phyloP scores from a whole-genome alignment of 2,797 vertebrate genomes.

The Poeciliopsis gracilis region DNA sequence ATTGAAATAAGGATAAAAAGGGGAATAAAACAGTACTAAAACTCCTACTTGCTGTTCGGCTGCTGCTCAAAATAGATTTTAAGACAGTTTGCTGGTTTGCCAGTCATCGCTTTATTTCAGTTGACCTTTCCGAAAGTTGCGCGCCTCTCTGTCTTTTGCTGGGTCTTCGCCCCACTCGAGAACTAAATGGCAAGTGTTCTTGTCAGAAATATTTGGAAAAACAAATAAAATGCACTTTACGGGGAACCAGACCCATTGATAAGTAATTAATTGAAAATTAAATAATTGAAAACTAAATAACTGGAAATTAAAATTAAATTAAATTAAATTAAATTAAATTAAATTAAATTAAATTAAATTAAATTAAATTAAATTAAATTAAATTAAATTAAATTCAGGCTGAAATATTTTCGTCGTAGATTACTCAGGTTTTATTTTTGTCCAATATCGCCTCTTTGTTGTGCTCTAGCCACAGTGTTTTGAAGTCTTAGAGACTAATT shows the following conservation, averaged over 20 bases:
- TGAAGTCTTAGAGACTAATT: background rate
- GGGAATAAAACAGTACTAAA: background rate
- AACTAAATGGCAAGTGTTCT: background rate
- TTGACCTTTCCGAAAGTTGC: background rate
- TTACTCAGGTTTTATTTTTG: background rate
- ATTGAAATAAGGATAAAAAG: background rate
- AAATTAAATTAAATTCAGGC: background rate
- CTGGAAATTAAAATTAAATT: background rate
- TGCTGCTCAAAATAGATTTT: background rate
- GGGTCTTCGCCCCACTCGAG: background rate
- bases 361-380: background rate
- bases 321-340: background rate
- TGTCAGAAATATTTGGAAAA: background rate
- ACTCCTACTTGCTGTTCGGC: background rate
- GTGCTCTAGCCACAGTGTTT: background rate
- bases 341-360: background rate
- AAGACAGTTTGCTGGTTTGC: background rate
- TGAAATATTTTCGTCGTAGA: background rate
- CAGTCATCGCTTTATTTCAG: background rate
- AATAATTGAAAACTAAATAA: background rate
- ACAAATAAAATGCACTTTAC: background rate
- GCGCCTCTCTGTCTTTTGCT: background rate
- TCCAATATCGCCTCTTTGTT: background rate
- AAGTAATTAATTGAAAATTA: background rate
- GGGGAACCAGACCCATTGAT: background rate